Evolutionary conservation across 2,113 vertebrate species (phyloP).

Genomic region (Corythornis madagascariensis): DNA sequence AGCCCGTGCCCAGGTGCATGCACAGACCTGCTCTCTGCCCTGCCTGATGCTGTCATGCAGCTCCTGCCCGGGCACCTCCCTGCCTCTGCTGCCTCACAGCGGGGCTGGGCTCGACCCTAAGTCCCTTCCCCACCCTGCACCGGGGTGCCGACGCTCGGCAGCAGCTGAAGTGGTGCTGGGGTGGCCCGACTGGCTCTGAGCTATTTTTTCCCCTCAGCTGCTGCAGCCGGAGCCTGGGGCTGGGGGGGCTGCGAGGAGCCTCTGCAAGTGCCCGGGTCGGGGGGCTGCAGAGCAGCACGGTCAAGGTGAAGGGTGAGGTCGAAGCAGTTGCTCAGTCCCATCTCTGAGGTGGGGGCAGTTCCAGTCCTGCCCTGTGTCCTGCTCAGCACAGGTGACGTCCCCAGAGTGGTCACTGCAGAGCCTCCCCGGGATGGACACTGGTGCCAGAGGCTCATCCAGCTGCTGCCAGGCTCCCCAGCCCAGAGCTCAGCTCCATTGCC

Average conservation of each 20-base stretch:
- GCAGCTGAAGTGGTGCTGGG: background rate
- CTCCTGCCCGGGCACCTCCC: background rate
- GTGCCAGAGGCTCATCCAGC: background rate
- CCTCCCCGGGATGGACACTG: background rate
- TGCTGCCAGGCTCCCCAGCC: background rate
- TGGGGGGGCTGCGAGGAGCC: background rate
- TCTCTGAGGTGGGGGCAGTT: background rate
- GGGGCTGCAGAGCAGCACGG: background rate
- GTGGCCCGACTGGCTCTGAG: rapidly evolving
- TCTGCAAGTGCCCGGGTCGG: rapidly evolving
- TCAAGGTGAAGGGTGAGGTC: rapidly evolving
- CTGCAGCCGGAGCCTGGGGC: background rate
- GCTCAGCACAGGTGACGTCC: no score
- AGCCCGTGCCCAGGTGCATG: rapidly evolving
- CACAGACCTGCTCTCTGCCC: background rate
- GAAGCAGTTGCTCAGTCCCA: background rate
- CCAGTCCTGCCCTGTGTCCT: background rate
- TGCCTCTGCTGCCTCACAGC: background rate
- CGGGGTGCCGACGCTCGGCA: background rate
- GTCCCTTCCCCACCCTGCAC: background rate
- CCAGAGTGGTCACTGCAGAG: background rate
- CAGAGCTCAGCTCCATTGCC: background rate
- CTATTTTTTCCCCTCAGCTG: conserved; percentile 25
- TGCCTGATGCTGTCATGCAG: background rate
- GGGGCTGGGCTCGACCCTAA: background rate